Percentiles rank a stretch among this genome's conserved stretches.
phyloP scores from a whole-genome alignment of 2,888 invertebrate species.

The Leptopilina syphax region DNA sequence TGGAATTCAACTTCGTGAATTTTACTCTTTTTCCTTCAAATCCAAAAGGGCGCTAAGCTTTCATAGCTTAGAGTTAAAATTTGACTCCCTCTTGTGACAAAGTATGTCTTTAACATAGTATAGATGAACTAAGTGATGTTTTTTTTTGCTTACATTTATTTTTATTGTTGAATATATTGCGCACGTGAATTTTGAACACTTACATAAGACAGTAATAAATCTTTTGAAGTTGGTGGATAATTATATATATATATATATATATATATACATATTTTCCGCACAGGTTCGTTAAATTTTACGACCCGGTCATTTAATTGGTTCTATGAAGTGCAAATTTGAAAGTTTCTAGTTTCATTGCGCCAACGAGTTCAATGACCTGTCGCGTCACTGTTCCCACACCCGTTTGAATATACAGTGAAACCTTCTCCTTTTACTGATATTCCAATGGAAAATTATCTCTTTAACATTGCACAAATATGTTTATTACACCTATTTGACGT shows the following conservation, averaged over 20 bases:
- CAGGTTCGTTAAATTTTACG: conserved; percentile 35
- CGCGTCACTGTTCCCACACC: conserved; percentile 29
- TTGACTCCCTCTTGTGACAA: too few relatives aligned
- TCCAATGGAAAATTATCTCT: conserved; percentile 24
- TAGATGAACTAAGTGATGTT: neutral
- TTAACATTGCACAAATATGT: conserved; percentile 16
- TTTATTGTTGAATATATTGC: neutral
- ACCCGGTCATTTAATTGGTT: conserved; percentile 39
- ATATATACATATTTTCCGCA: conserved; percentile 17
- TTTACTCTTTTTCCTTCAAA: too few relatives aligned
- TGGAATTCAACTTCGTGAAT: too few relatives aligned
- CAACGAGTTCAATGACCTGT: conserved; percentile 39
- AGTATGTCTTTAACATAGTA: too few relatives aligned
- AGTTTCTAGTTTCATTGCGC: conserved; percentile 36
- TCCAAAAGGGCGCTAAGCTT: too few relatives aligned
- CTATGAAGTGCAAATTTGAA: conserved; percentile 41
- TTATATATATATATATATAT: neutral
- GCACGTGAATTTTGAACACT: conserved; percentile 13
- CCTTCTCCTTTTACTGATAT: conserved; percentile 7
- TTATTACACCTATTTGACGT: conserved; percentile 15
- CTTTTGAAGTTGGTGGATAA: neutral
- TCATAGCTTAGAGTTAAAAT: too few relatives aligned
- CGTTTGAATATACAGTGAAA: neutral
- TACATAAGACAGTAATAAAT: conserved; percentile 31
- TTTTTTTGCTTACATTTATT: neutral